These are phyloP conservation scores for Oncorhynchus tshawytscha DNA, from an alignment of 2,113 vertebrate genomes.

Conservation along the genomic window DNA sequence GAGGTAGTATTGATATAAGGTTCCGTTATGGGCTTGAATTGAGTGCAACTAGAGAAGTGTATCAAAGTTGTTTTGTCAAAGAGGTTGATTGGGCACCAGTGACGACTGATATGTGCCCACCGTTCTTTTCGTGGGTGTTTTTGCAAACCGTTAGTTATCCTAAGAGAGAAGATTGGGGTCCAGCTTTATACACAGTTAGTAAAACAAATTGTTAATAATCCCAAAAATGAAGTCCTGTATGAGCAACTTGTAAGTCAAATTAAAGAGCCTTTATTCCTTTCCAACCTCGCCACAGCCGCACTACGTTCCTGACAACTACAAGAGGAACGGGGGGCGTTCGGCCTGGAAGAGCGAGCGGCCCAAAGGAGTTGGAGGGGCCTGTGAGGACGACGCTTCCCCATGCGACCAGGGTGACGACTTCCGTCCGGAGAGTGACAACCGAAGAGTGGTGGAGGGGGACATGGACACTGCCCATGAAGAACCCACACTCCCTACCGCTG, in stretches of 20 bases:
- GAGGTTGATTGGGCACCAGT: no score
- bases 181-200: no score
- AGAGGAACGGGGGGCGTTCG: constrained; percentile 93
- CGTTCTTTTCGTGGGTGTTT: no score
- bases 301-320: constrained; percentile 98
- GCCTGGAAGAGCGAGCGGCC: constrained; percentile 93
- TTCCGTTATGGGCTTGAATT: no score
- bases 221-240: no score
- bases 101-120: no score
- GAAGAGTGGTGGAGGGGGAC: constrained; percentile 50
- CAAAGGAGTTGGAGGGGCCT: constrained; percentile 68
- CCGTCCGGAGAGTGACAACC: constrained; percentile 42
- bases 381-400: constrained; percentile 69
- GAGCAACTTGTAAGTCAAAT: background rate
- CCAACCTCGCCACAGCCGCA: constrained; percentile 80
- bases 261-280: constrained; percentile 8
- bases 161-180: no score
- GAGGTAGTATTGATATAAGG: no score
- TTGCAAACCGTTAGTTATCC: no score
- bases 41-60: no score
- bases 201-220: no score
- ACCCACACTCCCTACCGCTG: constrained; percentile 28
- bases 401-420: constrained; percentile 64
- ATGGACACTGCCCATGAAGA: constrained; percentile 51
- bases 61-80: no score